phyloP scores from a whole-genome alignment of 2,888 invertebrate genomes.

The Brachynemurus nebulosus region DNA sequence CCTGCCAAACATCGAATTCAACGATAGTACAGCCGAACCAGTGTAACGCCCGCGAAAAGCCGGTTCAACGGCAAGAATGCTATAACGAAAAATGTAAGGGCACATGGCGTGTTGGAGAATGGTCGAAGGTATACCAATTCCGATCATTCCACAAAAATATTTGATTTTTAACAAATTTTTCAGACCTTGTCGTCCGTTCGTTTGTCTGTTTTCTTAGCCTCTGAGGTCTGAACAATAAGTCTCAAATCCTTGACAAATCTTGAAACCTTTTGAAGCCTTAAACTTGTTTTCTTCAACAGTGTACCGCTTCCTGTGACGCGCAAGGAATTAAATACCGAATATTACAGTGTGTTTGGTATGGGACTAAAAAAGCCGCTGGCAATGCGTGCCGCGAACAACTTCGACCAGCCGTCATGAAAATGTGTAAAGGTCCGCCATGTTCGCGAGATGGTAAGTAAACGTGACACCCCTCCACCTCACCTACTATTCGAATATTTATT shows the following conservation, averaged over 20 bases:
- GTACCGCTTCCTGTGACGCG: slow-evolving; percentile 68
- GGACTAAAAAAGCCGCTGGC: slow-evolving; percentile 68
- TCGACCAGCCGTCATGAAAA: slow-evolving; percentile 63
- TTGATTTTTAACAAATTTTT: too few species aligned
- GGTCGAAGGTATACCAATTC: slow-evolving; percentile 85
- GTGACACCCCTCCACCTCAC: not conserved
- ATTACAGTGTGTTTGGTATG: slow-evolving; percentile 87
- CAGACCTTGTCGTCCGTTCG: too few species aligned
- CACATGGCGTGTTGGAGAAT: slow-evolving; percentile 80
- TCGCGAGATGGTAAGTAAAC: slow-evolving; percentile 34
- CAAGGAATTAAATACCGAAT: slow-evolving; percentile 79
- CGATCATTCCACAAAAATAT: too few species aligned
- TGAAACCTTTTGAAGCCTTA: not conserved
- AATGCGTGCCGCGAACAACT: slow-evolving; percentile 67
- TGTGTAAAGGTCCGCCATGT: slow-evolving; percentile 61
- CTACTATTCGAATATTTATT: slow-evolving; percentile 10
- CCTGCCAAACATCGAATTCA: slow-evolving; percentile 37
- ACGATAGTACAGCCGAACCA: slow-evolving; percentile 29
- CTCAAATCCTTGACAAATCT: slow-evolving; percentile 5
- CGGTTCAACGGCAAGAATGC: slow-evolving; percentile 67
- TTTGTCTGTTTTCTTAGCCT: not conserved
- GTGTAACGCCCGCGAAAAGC: slow-evolving; percentile 61
- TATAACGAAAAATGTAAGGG: slow-evolving; percentile 72
- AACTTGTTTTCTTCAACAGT: slow-evolving; percentile 48
- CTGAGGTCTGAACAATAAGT: not conserved